Evolutionary conservation across 2,113 vertebrate genomes (phyloP).

Genomic region (Rhipidura dahli): DNA sequence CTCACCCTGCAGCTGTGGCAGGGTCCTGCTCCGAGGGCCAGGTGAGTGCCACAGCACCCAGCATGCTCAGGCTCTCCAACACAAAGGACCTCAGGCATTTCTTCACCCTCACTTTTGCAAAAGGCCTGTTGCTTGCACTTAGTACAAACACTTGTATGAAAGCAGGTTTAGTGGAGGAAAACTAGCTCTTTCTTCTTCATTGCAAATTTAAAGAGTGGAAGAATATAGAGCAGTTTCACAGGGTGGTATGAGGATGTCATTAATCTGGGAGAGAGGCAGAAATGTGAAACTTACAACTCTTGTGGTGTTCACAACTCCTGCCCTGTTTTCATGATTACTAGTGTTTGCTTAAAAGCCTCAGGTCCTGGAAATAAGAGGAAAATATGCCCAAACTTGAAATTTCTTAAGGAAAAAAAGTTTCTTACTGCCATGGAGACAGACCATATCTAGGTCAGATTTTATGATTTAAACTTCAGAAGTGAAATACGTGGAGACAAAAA

Average conservation of each 20-base stretch:
- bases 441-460: not conserved
- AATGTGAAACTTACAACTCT: not conserved
- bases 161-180: not conserved
- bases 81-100: not conserved
- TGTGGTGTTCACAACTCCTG: not conserved
- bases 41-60: not conserved
- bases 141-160: not conserved
- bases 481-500: not conserved
- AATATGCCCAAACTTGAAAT: not conserved
- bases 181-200: not conserved
- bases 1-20: accelerated
- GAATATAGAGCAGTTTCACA: not conserved
- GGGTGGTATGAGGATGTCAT: not conserved
- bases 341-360: not conserved
- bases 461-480: not conserved
- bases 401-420: not conserved
- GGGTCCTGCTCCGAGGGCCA: not conserved
- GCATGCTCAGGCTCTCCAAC: not conserved
- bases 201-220: not conserved
- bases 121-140: not conserved
- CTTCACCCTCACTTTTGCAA: not conserved
- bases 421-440: not conserved
- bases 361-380: not conserved
- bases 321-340: not conserved
- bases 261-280: not conserved